Evolutionary conservation across 2,113 vertebrate genomes (phyloP).

Genomic region (zebrafish (Danio rerio)): DNA sequence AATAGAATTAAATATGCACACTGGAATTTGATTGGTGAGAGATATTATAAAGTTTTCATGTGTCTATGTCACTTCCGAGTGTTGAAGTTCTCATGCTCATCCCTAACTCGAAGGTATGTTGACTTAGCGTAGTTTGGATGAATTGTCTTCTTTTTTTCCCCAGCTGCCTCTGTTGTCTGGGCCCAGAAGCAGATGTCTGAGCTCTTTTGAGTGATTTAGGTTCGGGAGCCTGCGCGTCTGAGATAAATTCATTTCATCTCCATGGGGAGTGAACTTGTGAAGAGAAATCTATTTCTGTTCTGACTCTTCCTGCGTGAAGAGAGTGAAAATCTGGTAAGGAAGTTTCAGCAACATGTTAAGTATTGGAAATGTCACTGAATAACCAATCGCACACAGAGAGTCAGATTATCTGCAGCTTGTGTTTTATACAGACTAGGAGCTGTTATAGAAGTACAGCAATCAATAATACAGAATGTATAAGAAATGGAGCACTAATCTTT

Average conservation of each 20-base stretch:
- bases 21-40: neutral
- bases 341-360: conserved; percentile 43
- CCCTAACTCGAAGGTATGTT: conserved; percentile 28
- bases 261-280: conserved; percentile 57
- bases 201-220: conserved; percentile 59
- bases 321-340: conserved; percentile 55
- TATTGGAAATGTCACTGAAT: conserved; percentile 58
- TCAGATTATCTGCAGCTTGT: conserved; percentile 51
- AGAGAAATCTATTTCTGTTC: conserved; percentile 56
- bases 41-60: neutral
- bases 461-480: conserved; percentile 14
- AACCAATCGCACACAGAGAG: conserved; percentile 50
- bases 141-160: conserved; percentile 47
- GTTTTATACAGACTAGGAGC: conserved; percentile 39
- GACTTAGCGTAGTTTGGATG: conserved; percentile 39
- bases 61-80: neutral
- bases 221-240: conserved; percentile 57
- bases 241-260: conserved; percentile 58
- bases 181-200: conserved; percentile 54
- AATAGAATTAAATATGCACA: neutral
- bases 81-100: neutral
- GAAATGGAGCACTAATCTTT: neutral
- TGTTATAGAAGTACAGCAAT: conserved; percentile 18
- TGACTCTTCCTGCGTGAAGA: conserved; percentile 44
- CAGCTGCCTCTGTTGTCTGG: conserved; percentile 48